Evolutionary conservation across 37 sponge, comb jelly and placozoan genomes (phyloP), one percentile per base, ranked within the genome.

Genomic region (Mnemiopsis leidyi): DNA sequence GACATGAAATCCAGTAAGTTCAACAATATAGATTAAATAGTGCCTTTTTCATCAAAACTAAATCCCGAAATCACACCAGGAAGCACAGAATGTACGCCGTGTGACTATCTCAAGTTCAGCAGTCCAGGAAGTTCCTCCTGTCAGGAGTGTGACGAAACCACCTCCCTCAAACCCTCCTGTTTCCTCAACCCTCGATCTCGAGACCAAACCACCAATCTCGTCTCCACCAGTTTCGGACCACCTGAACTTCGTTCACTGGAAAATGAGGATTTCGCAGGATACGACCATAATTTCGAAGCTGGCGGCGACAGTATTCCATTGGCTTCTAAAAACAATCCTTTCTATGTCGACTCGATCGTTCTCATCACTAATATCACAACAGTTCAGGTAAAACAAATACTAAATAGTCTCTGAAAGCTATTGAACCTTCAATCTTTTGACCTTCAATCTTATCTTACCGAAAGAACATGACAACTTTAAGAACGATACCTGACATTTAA

Each of bases 81-180:
- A 0, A 40, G 28, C 61, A 85, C 48, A 29, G 90, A 18, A 23
- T 85, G 90, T 33, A 85, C 40, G 39, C n/a, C 40, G n/a, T 85
- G 90, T 37, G 48, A 85, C 25, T 85, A 85, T 33, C 90, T 85
- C 0, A 16, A 85, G 61, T 85, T 39, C 90, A 39, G 90, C 24
- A 39, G 28, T 85, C 13, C 32, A 3, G 48, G 35, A 7, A 85
- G 61, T 7, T 23, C 25, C 0, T 36, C 32, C 24, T 85, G 90
- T 26, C n/a, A 21, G 18, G n/a, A 39, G 28, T 85, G 90, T 39
- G 30, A 7, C 48, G 32, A 7, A 35, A n/a, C 36, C 28, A 13
- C 39, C 26, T 0, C 39, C 3, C 13, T 23, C 29, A 38, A 39
- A 3, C 23, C 26, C 23, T 0, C n/a, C 3, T 85, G 90, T 39